A percentile compares a stretch with the other conserved stretches of the same genome.
These are phyloP conservation scores for Trissolcus basalis DNA, from an alignment of 1,140 invertebrate genomes.

Conservation along the genomic window DNA sequence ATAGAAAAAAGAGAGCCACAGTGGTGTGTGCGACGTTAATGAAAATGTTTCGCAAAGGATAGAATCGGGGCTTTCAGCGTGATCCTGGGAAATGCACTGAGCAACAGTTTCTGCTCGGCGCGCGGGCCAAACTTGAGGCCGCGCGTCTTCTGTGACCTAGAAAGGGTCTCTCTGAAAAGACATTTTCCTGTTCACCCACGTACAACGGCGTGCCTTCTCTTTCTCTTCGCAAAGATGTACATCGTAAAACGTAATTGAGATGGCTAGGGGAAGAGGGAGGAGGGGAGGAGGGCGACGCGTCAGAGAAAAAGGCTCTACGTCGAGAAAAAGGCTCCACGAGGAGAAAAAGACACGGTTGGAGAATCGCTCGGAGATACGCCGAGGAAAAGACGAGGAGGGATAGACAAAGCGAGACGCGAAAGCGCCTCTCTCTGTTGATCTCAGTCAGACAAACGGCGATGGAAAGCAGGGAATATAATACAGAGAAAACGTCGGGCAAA, in stretches of 20 bases:
- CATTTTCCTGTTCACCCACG: constrained; percentile 75
- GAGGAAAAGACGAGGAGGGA: constrained; percentile 9
- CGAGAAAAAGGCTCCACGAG: constrained; percentile 32
- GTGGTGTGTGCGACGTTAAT: no score
- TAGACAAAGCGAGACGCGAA: constrained; percentile 22
- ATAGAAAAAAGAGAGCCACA: no score
- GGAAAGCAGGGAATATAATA: constrained; percentile 67
- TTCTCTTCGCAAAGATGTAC: constrained; percentile 53
- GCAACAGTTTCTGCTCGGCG: constrained; percentile 50
- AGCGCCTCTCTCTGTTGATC: constrained; percentile 17
- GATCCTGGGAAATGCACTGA: constrained; percentile 28
- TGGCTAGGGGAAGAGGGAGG: constrained; percentile 42
- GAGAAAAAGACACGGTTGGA: constrained; percentile 37
- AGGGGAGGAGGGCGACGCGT: not conserved
- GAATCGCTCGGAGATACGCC: constrained; percentile 30
- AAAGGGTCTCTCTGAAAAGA: constrained; percentile 70
- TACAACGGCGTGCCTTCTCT: constrained; percentile 58
- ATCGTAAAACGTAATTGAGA: constrained; percentile 69
- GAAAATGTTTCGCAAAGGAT: constrained; percentile 1
- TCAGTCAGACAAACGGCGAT: constrained; percentile 61
- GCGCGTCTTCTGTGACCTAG: constrained; percentile 71
- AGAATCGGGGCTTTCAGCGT: constrained; percentile 9
- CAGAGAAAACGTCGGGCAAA: constrained; percentile 70
- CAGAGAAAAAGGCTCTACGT: constrained; percentile 22
- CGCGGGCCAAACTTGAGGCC: constrained; percentile 57